Evolutionary conservation across 2,888 invertebrate species (phyloP), one percentile per base, ranked within the genome.

Genomic region (Patella pellucida): DNA sequence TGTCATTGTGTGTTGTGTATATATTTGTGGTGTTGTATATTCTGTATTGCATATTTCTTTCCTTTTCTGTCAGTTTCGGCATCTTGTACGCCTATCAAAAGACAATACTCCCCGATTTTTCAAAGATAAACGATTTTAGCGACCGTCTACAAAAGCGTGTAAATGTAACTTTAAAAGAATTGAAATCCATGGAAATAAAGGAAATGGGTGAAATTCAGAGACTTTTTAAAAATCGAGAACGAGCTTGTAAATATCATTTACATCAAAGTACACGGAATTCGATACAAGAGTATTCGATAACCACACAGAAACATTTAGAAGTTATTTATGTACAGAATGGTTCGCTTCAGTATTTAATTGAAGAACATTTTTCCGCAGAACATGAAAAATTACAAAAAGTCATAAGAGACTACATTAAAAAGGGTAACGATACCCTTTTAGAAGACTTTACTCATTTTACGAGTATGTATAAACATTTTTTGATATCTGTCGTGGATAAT

Each of bases 1-100:
- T 82, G 69, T 86, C 85, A 3, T 80, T 80, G 56, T 74, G 77
- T 68, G 75, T 87, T 11, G 81, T 83, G 69, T 76, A 82, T 68
- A 71, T 82, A 1, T 83, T 88, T n/a, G 77, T 82, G 2, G 70
- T 83, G 2, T 78, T 88, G 41, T 87, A 88, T 73, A 73, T 88
- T 5, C 69, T 84, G 1, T 89, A 89, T 78, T 86, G 84, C 23
- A 51, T 88, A 2, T 72, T 88, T 50, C 88, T 88, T 77, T 85
- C 88, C 23, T 87, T 89, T 74, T 85, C 85, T 19, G 79, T 85
- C 56, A 81, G 87, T 19, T 85, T 87, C 71, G 85, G 84, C 9
- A 68, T 89, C 16, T 80, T 90, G 16, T 87, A 86, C 75, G 68
- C 86, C 51, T 79, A 85, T 9, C 85, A 86, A 68, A 80, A 81